Evolutionary conservation across 2,113 vertebrate species (phyloP).

Genomic region (Turdus rufiventris): DNA sequence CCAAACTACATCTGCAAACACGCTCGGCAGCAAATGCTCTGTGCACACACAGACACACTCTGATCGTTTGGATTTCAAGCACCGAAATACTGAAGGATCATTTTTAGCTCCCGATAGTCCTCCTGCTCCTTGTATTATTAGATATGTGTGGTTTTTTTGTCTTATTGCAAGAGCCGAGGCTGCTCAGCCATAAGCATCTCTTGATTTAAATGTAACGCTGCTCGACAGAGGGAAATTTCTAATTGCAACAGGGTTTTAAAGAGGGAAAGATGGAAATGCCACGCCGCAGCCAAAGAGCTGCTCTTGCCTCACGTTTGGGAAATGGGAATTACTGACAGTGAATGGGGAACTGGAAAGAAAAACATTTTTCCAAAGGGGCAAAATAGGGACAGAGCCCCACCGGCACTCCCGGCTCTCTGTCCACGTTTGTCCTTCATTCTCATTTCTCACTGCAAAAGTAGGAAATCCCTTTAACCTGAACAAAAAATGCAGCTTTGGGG

Average conservation of each 20-base stretch:
- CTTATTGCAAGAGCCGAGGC: neutral
- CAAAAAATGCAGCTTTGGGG: neutral
- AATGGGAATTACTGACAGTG: neutral
- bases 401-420: neutral
- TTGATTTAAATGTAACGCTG: neutral
- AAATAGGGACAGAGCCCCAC: rapidly evolving
- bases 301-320: neutral
- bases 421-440: neutral
- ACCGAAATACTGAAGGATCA: neutral
- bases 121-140: neutral
- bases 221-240: neutral
- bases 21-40: neutral
- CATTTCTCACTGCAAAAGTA: neutral
- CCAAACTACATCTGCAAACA: constrained; percentile 40
- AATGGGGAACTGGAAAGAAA: neutral
- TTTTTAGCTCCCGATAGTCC: constrained; percentile 20
- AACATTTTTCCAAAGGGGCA: neutral
- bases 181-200: neutral
- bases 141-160: neutral
- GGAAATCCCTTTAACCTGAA: neutral
- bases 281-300: neutral
- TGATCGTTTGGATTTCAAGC: neutral
- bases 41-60: neutral
- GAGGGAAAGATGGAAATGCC: neutral
- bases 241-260: neutral